Evolutionary conservation across 2,888 invertebrate species (phyloP).

Genomic region (Pyrrhosoma nymphula): DNA sequence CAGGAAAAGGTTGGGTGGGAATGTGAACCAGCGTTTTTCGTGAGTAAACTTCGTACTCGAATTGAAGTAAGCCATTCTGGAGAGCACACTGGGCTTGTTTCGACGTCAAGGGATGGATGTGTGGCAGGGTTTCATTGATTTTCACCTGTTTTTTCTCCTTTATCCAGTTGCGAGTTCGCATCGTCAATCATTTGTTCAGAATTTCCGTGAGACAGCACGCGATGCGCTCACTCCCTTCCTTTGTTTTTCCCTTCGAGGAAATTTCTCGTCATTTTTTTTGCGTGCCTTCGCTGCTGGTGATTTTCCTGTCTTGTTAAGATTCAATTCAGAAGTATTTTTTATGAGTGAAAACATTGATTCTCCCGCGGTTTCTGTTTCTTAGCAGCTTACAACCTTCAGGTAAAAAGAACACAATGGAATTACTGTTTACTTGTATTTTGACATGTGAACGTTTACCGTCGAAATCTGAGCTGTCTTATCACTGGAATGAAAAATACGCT

Average conservation of each 20-base stretch:
- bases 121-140: slow-evolving; percentile 14
- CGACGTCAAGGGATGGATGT: neutral
- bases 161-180: slow-evolving; percentile 14
- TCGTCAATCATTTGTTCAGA: slow-evolving; percentile 63
- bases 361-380: neutral
- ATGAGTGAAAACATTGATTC: neutral
- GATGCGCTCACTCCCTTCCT: slow-evolving; percentile 27
- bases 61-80: neutral
- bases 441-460: neutral
- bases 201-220: slow-evolving; percentile 56
- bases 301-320: slow-evolving; percentile 60
- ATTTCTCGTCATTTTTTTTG: slow-evolving; percentile 40
- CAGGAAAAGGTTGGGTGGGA: no score
- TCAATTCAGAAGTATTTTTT: slow-evolving; percentile 37
- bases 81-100: neutral
- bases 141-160: slow-evolving; percentile 44
- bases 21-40: no score
- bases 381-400: neutral
- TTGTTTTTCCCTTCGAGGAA: slow-evolving; percentile 46
- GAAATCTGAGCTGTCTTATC: no score
- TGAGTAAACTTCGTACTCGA: neutral
- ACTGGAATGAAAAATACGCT: no score
- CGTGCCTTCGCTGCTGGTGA: slow-evolving; percentile 24
- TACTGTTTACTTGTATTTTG: neutral
- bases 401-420: neutral